These are phyloP conservation scores for Microcebus murinus DNA, from an alignment of 2,113 vertebrate species.

Conservation along the genomic window DNA sequence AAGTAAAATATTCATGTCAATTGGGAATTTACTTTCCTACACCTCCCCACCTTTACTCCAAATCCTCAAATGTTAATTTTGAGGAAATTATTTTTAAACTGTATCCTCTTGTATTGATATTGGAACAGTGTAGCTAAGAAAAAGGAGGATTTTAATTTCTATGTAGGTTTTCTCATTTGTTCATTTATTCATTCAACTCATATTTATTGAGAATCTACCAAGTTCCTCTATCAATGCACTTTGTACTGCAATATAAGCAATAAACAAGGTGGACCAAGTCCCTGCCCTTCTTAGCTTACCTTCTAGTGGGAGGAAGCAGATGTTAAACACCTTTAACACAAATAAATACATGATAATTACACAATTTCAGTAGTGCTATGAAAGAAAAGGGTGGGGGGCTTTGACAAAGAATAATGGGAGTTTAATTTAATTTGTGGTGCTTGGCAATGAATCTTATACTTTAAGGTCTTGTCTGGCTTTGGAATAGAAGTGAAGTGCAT, in stretches of 20 bases:
- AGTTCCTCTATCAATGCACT: neutral
- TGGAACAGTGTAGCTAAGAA: neutral
- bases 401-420: neutral
- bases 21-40: neutral
- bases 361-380: neutral
- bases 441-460: neutral
- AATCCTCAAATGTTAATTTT: neutral
- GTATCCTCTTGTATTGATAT: neutral
- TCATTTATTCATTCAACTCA: neutral
- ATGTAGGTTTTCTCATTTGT: neutral
- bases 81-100: neutral
- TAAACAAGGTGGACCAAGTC: neutral
- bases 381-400: neutral
- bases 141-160: neutral
- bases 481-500: neutral
- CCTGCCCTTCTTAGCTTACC: neutral
- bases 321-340: neutral
- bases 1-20: neutral
- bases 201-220: neutral
- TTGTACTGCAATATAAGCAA: neutral
- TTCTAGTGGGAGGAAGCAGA: conserved; percentile 22
- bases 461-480: conserved; percentile 24
- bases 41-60: neutral
- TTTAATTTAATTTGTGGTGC: neutral
- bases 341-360: neutral